Base-by-base conservation (phyloP, 2,888 invertebrate species). In the Temnothorax ravouxi region DNA sequence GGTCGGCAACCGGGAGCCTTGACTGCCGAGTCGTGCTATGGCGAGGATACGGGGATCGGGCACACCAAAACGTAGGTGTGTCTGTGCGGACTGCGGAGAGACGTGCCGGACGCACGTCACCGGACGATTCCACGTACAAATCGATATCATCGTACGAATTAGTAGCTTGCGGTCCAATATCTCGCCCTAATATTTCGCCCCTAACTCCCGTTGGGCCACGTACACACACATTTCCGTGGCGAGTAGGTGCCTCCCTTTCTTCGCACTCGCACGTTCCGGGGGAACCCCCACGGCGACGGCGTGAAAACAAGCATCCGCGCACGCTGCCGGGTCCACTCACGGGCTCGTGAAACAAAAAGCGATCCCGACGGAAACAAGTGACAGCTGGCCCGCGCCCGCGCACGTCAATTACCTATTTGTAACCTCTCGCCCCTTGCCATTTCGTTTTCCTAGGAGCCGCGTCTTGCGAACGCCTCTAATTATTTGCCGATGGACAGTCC, bases 161-260 rank as follows among this genome's bases (percentile, higher is more conserved):
- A 93, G 94, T 92, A 90, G 90, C 87, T 91, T 92, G 93, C 88
- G 92, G 93, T 93, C 89, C 92, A 92, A 93, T 93, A 92, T 93
- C 91, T 91, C 91, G 88, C 90, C 91, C 92, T 90, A 92, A 93
- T 93, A 92, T 92, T 91, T 88, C 91, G 84, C 86, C 86, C 86
- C 72, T 64, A 72, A 85, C 85, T 80, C 66, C 75, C 80, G 59
- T 64, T 81, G 80, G 72, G n/a, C 61, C 77, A 77, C 29, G 3
- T 2, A n/a, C 52, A 21, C 52, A n/a, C 52, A 15, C 44, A 83
- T 88, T 88, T 84, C 76, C 72, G 85, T 83, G 80, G 44, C 86
- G 81, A 81, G 86, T 81, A 71, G 52, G 77, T 66, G 71, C 62
- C 11, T 47, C 18, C 84, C 38, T 38, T 47, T 50, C 44, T 18